These are phyloP conservation scores for Hirtodrosophila cameraria DNA, from an alignment of 2,888 invertebrate genomes.

Conservation along the genomic window DNA sequence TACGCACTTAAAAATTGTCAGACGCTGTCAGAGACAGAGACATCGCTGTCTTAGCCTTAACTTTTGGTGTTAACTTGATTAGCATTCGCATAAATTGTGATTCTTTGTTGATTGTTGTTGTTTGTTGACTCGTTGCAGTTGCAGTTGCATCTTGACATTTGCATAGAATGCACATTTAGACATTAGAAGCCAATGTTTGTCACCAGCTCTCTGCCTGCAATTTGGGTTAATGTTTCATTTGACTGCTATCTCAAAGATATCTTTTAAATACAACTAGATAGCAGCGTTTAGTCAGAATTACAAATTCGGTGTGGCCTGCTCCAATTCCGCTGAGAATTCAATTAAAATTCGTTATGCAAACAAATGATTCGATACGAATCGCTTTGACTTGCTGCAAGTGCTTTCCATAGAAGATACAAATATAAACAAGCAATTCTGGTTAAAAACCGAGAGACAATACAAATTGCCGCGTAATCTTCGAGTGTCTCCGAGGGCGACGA, in stretches of 20 bases:
- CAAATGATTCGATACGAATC: constrained; percentile 43
- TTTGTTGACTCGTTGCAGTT: constrained; percentile 19
- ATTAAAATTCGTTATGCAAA: constrained; percentile 69
- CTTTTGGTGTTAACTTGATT: constrained; percentile 75
- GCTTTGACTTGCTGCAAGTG: constrained; percentile 15
- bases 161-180: constrained; percentile 81
- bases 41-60: constrained; percentile 40
- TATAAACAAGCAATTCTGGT: constrained; percentile 48
- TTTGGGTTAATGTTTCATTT: constrained; percentile 46
- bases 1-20: constrained; percentile 81
- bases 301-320: constrained; percentile 36
- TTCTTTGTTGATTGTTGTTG: constrained; percentile 34
- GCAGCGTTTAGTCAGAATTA: constrained; percentile 23
- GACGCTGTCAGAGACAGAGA: constrained; percentile 63
- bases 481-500: constrained; percentile 48
- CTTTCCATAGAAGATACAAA: constrained; percentile 38
- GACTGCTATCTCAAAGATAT: constrained; percentile 4
- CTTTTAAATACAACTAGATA: neutral
- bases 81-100: constrained; percentile 78
- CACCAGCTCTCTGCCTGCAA: constrained; percentile 34
- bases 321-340: constrained; percentile 67
- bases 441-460: constrained; percentile 67
- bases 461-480: constrained; percentile 80
- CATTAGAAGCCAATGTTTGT: too few relatives aligned
- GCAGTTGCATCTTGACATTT: constrained; percentile 75